Evolutionary conservation across 2,888 invertebrate genomes (phyloP).

Genomic region (Parnassius glacialis): DNA sequence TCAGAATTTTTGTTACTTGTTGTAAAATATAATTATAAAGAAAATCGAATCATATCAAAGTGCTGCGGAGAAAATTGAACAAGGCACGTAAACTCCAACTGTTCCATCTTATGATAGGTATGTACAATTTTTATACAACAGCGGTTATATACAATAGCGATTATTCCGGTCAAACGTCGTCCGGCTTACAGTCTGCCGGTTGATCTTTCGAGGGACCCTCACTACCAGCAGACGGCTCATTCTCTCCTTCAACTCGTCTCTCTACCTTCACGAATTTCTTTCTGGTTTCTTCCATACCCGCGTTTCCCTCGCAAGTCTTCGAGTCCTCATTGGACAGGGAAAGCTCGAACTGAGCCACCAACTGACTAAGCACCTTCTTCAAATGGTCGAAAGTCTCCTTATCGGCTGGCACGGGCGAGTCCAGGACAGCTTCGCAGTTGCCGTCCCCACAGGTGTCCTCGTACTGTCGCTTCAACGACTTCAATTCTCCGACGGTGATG

Average conservation of each 20-base stretch:
- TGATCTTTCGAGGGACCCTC: not conserved
- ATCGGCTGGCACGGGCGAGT: slow-evolving; percentile 40
- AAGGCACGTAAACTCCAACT: slow-evolving; percentile 16
- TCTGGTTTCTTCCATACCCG: not conserved
- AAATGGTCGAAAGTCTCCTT: slow-evolving; percentile 63
- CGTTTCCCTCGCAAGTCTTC: slow-evolving; percentile 20
- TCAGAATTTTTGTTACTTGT: too few species aligned
- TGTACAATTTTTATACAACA: slow-evolving; percentile 10
- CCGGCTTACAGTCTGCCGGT: not conserved
- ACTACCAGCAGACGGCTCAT: not conserved
- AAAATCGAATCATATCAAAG: not conserved
- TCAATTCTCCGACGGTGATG: slow-evolving; percentile 77
- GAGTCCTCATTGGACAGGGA: slow-evolving; percentile 52
- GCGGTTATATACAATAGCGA: not conserved
- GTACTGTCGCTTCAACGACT: slow-evolving; percentile 53
- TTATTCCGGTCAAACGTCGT: slow-evolving; percentile 6
- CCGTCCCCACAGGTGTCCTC: slow-evolving; percentile 48
- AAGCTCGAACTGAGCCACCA: slow-evolving; percentile 65
- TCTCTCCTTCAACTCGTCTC: not conserved
- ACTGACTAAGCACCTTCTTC: slow-evolving; percentile 67
- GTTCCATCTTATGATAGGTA: slow-evolving; percentile 1
- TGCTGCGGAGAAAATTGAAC: slow-evolving; percentile 1
- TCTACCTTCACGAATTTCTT: slow-evolving; percentile 11
- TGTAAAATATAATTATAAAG: not conserved
- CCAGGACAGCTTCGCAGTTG: slow-evolving; percentile 46